Percentiles rank a stretch among this genome's conserved stretches.
These are phyloP conservation scores for Aspidapion aeneum DNA, from an alignment of 2,888 invertebrate genomes.

Conservation along the genomic window DNA sequence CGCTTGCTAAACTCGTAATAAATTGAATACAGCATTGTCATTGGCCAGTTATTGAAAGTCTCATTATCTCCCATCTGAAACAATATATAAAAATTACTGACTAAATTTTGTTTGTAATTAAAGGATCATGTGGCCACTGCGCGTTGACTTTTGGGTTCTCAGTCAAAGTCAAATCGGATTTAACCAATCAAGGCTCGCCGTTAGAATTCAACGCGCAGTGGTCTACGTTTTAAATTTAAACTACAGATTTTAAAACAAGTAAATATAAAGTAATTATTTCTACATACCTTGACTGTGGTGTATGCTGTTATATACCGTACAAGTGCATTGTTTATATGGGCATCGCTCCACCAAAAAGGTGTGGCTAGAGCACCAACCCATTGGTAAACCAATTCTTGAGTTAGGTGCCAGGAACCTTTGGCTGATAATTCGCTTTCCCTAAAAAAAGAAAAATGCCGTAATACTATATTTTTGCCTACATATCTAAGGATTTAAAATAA, in stretches of 20 bases:
- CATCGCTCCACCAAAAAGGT: slow-evolving; percentile 75
- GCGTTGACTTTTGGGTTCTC: too few species aligned
- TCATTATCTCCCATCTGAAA: slow-evolving; percentile 67
- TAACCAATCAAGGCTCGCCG: too few species aligned
- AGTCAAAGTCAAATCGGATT: too few species aligned
- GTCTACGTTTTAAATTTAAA: too few species aligned
- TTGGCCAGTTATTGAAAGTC: slow-evolving; percentile 77
- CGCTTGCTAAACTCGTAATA: slow-evolving; percentile 79
- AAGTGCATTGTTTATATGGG: slow-evolving; percentile 72
- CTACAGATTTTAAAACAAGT: too few species aligned
- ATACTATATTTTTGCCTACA: not conserved
- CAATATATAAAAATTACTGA: slow-evolving; percentile 6
- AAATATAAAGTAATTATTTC: not conserved
- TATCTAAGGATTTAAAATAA: not conserved
- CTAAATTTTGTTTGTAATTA: too few species aligned
- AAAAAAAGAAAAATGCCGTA: slow-evolving; percentile 18
- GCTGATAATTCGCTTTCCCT: slow-evolving; percentile 73
- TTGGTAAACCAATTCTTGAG: slow-evolving; percentile 74
- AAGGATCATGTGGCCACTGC: too few species aligned
- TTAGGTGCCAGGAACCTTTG: slow-evolving; percentile 61
- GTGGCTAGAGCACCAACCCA: slow-evolving; percentile 76
- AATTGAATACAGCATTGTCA: slow-evolving; percentile 72
- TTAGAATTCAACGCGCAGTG: too few species aligned
- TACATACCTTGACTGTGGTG: slow-evolving; percentile 62
- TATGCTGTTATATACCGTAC: slow-evolving; percentile 73